These are phyloP conservation scores for Daphoenositta chrysoptera DNA, from an alignment of 2,113 vertebrate genomes.

Conservation along the genomic window DNA sequence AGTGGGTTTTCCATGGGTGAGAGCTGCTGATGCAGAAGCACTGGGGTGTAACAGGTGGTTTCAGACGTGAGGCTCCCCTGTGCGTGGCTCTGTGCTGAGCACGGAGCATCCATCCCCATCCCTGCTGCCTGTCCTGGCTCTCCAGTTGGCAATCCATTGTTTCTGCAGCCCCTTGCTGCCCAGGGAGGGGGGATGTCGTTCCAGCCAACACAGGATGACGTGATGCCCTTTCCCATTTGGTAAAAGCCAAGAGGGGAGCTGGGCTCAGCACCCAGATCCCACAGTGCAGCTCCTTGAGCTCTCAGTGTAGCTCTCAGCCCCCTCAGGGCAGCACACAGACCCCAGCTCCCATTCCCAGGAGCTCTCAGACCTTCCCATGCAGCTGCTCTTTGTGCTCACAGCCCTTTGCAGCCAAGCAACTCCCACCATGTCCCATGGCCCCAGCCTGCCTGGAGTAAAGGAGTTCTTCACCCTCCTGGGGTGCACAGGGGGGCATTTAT, in stretches of 20 bases:
- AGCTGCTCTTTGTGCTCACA: background rate
- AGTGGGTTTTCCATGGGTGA: background rate
- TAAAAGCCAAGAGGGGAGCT: background rate
- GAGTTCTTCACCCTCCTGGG: background rate
- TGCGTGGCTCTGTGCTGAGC: background rate
- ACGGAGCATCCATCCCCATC: accelerated
- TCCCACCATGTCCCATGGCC: accelerated
- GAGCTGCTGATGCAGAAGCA: background rate
- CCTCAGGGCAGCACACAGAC: background rate
- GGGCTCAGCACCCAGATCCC: background rate
- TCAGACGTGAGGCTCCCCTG: background rate
- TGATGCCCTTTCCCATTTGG: background rate
- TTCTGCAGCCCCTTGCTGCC: background rate
- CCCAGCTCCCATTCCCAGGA: background rate
- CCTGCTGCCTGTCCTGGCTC: background rate
- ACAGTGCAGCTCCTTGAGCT: accelerated
- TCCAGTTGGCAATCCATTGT: background rate
- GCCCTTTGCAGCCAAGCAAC: background rate
- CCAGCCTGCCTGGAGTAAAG: background rate
- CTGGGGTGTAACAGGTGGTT: background rate
- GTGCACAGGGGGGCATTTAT: accelerated
- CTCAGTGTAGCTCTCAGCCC: background rate
- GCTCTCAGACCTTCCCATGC: background rate
- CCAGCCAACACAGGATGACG: background rate
- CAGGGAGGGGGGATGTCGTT: background rate